Evolutionary conservation across 2,113 vertebrate species (phyloP).

Genomic region (Catharus bicknelli): DNA sequence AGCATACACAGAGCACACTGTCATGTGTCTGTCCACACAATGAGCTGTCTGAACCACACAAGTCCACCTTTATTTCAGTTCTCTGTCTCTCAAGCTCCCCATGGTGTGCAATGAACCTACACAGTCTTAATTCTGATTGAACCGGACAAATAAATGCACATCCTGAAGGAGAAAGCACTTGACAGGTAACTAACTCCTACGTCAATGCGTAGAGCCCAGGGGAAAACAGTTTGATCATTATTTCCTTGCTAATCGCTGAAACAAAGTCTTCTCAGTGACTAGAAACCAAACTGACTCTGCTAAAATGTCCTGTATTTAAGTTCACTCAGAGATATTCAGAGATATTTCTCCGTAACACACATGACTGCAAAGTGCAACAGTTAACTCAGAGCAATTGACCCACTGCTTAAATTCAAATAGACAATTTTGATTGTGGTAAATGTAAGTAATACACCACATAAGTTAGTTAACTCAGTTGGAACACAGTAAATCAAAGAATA

Average conservation of each 20-base stretch:
- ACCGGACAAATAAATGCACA: neutral
- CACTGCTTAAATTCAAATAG: neutral
- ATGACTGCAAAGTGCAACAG: neutral
- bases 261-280: neutral
- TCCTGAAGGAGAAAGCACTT: neutral
- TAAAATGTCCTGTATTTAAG: neutral
- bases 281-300: neutral
- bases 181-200: neutral
- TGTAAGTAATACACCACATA: neutral
- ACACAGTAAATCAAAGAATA: neutral
- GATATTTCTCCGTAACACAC: neutral
- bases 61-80: neutral
- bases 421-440: neutral
- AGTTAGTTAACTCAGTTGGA: neutral
- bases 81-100: neutral
- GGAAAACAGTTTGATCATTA: neutral
- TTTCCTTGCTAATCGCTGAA: neutral
- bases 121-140: neutral
- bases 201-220: neutral
- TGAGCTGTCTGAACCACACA: neutral
- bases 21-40: rapidly evolving
- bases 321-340: neutral
- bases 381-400: neutral
- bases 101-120: neutral
- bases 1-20: rapidly evolving